A percentile compares a stretch with the other conserved stretches of the same genome.
phyloP scores from a whole-genome alignment of 1,140 invertebrate species.

The Bombus fervidus region DNA sequence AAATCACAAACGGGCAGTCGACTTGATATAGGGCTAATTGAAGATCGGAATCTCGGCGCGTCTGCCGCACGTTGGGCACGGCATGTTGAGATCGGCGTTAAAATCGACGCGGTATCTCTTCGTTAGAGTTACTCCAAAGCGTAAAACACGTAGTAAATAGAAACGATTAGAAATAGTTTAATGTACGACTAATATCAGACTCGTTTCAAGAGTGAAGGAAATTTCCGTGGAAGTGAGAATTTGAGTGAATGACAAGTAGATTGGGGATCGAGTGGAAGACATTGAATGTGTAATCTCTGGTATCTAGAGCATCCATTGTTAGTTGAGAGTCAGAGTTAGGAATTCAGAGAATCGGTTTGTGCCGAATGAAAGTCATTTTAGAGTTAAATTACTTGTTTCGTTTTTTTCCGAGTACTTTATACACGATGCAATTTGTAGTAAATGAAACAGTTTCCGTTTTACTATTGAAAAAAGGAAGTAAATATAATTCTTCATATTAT shows the following conservation, averaged over 20 bases:
- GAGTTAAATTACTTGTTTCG: too few relatives aligned
- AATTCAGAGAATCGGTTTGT: too few relatives aligned
- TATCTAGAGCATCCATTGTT: too few relatives aligned
- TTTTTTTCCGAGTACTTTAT: too few relatives aligned
- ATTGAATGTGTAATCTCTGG: too few relatives aligned
- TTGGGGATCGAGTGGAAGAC: neutral
- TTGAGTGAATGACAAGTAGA: neutral
- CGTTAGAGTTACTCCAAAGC: neutral
- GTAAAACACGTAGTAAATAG: neutral
- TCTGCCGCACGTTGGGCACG: neutral
- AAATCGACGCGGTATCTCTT: neutral
- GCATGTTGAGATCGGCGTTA: neutral
- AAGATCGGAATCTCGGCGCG: conserved; percentile 78
- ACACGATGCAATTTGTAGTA: too few relatives aligned
- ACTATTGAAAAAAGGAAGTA: too few relatives aligned
- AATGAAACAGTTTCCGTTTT: too few relatives aligned
- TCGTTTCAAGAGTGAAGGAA: neutral
- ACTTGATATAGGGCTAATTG: conserved; percentile 82
- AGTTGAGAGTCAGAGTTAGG: too few relatives aligned
- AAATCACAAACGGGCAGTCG: conserved; percentile 34
- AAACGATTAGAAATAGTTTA: neutral
- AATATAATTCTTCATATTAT: too few relatives aligned
- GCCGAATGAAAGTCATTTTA: too few relatives aligned
- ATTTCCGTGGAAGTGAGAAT: neutral
- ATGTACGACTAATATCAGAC: neutral